These are phyloP conservation scores for Beroe ovata DNA, from an alignment of 37 sponge, comb jelly and placozoan species.

Conservation along the genomic window DNA sequence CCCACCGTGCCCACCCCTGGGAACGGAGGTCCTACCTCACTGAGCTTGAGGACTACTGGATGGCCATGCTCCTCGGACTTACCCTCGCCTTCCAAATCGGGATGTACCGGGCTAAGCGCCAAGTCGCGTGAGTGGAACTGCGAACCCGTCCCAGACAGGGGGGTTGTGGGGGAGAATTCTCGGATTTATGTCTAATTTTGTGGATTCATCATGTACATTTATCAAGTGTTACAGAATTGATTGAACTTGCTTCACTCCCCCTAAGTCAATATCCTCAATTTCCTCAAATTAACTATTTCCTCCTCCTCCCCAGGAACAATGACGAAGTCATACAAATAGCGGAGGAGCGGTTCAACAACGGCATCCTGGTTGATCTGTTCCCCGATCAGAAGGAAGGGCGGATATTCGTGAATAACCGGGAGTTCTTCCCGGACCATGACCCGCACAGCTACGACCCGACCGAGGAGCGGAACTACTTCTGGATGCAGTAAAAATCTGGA, in stretches of 20 bases:
- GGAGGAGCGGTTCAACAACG: slow-evolving; percentile 35
- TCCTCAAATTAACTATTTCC: too few relatives aligned
- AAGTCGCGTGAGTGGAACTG: slow-evolving; percentile 4
- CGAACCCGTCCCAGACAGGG: too few relatives aligned
- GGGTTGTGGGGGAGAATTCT: too few relatives aligned
- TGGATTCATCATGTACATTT: too few relatives aligned
- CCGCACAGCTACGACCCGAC: slow-evolving; percentile 58
- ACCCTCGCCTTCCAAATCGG: neutral
- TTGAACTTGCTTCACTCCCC: too few relatives aligned
- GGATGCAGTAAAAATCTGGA: slow-evolving; percentile 50
- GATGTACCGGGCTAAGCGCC: neutral
- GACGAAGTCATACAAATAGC: slow-evolving; percentile 17
- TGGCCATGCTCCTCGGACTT: neutral
- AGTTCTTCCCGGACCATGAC: slow-evolving; percentile 62
- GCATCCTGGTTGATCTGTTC: slow-evolving; percentile 55
- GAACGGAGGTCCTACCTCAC: neutral
- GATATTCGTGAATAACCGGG: slow-evolving; percentile 32
- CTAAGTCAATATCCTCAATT: too few relatives aligned
- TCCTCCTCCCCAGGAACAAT: neutral
- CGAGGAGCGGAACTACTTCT: slow-evolving; percentile 33
- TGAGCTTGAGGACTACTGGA: slow-evolving; percentile 26
- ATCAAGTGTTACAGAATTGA: too few relatives aligned
- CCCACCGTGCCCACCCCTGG: slow-evolving; percentile 11
- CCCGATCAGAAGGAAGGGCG: slow-evolving; percentile 54
- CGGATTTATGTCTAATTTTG: too few relatives aligned